Evolutionary conservation across 2,113 vertebrate genomes (phyloP).

Genomic region (Bothrops jararaca): DNA sequence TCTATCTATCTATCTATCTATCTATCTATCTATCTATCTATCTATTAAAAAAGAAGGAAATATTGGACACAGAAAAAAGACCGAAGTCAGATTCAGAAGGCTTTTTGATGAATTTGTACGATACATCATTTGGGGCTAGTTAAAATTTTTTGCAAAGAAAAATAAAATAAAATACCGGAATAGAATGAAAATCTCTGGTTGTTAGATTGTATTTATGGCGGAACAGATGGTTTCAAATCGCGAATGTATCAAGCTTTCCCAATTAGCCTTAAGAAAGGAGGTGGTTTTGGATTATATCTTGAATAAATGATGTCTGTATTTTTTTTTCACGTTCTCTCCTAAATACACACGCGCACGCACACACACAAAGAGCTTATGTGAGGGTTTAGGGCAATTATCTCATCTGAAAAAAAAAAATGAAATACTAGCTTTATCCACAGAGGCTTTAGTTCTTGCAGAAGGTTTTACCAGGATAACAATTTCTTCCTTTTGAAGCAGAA

Average conservation of each 20-base stretch:
- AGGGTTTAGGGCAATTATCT: neutral
- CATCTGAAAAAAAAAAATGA: neutral
- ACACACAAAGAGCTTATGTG: neutral
- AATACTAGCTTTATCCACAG: neutral
- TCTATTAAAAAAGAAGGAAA: neutral
- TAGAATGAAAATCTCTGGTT: neutral
- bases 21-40: too few species aligned
- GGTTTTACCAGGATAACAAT: neutral
- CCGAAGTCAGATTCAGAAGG: neutral
- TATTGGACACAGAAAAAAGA: neutral
- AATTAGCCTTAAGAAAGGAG: conserved; percentile 9
- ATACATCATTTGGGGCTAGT: neutral
- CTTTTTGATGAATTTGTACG: conserved; percentile 2
- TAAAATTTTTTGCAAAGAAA: neutral
- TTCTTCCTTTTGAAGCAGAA: neutral
- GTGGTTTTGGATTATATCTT: neutral
- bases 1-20: too few species aligned
- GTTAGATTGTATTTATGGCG: neutral
- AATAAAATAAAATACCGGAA: neutral
- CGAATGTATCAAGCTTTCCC: neutral
- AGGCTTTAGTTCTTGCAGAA: neutral
- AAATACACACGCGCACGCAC: neutral
- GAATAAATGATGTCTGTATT: neutral
- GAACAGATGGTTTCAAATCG: conserved; percentile 13
- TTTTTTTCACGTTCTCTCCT: neutral